phyloP scores from a whole-genome alignment of 2,113 vertebrate genomes.

The Lamprotornis superbus region DNA sequence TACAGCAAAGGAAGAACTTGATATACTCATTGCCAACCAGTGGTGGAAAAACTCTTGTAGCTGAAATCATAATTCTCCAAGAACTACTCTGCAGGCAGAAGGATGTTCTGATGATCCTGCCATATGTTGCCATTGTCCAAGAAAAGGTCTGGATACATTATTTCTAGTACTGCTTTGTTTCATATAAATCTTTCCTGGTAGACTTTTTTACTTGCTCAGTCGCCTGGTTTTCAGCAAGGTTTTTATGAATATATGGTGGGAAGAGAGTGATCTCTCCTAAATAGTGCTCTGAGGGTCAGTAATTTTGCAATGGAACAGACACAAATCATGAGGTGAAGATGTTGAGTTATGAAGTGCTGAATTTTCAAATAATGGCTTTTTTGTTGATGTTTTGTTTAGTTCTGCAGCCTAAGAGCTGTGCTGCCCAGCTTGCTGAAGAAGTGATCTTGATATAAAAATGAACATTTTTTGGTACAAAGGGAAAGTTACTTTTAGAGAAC shows the following conservation, averaged over 20 bases:
- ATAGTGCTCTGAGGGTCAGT: not conserved
- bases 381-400: not conserved
- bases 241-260: accelerated
- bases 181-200: not conserved
- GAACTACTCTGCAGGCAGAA: conserved; percentile 90
- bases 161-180: not conserved
- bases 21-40: conserved; percentile 96
- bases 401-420: not conserved
- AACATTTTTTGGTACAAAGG: accelerated
- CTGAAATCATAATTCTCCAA: conserved; percentile 91
- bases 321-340: not conserved
- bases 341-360: not conserved
- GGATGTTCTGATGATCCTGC: conserved; percentile 90
- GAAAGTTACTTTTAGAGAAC: not conserved
- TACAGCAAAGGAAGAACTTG: conserved; percentile 88
- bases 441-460: not conserved
- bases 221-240: not conserved
- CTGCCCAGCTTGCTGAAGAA: not conserved
- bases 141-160: conserved; percentile 84
- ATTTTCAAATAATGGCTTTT: not conserved
- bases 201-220: not conserved
- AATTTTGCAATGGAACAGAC: not conserved
- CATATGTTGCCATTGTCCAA: conserved; percentile 94
- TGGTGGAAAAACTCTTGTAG: conserved; percentile 96
- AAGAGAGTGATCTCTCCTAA: not conserved